Evolutionary conservation across 2,888 invertebrate species (phyloP).

Genomic region (Agrotis exclamationis): DNA sequence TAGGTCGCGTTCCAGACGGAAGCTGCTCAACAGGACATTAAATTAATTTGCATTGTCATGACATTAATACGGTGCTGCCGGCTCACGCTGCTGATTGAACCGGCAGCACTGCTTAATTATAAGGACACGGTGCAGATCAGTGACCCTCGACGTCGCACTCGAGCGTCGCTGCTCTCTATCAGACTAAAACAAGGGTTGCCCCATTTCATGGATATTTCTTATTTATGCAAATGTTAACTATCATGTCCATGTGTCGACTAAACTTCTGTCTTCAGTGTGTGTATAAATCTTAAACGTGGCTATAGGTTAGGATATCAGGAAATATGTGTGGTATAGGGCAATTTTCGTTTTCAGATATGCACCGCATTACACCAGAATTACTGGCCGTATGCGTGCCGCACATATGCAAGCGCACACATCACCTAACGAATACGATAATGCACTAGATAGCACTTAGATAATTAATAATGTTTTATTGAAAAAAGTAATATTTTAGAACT

Average conservation of each 20-base stretch:
- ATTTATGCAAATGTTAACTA: slow-evolving; percentile 87
- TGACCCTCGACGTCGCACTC: slow-evolving; percentile 72
- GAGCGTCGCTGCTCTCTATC: slow-evolving; percentile 78
- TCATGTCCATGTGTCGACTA: slow-evolving; percentile 89
- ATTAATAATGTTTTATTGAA: slow-evolving; percentile 84
- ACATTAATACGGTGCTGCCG: slow-evolving; percentile 77
- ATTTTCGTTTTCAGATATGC: slow-evolving; percentile 92
- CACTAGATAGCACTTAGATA: slow-evolving; percentile 91
- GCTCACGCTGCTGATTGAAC: slow-evolving; percentile 70
- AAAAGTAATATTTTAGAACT: slow-evolving; percentile 83
- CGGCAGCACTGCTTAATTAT: slow-evolving; percentile 77
- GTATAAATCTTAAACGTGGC: slow-evolving; percentile 81
- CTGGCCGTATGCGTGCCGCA: slow-evolving; percentile 91
- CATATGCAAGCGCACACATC: slow-evolving; percentile 91
- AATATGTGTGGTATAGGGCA: slow-evolving; percentile 91
- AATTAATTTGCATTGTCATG: slow-evolving; percentile 80
- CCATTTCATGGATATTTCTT: slow-evolving; percentile 91
- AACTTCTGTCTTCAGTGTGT: slow-evolving; percentile 89
- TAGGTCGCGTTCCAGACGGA: slow-evolving; percentile 83
- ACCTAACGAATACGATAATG: slow-evolving; percentile 89
- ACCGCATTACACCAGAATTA: slow-evolving; percentile 91
- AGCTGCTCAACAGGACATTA: slow-evolving; percentile 75
- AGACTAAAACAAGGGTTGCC: slow-evolving; percentile 91
- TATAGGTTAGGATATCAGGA: slow-evolving; percentile 86
- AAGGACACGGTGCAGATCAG: slow-evolving; percentile 76